phyloP scores from a whole-genome alignment of 2,888 invertebrate genomes.

The Parthenolecanium corni region DNA sequence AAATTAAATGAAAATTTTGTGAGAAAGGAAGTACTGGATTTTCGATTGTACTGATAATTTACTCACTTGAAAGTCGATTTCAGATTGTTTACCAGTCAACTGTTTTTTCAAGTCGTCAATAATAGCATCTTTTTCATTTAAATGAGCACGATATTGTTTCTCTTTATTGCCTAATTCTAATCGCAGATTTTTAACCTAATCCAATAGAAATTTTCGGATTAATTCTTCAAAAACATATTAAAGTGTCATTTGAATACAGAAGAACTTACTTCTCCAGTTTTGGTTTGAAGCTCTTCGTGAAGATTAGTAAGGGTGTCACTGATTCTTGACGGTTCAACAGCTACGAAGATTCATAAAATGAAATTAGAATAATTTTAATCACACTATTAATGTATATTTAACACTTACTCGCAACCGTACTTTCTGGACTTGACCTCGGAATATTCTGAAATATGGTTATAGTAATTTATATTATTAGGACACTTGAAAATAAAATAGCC shows the following conservation, averaged over 20 bases:
- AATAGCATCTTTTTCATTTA: constrained; percentile 3
- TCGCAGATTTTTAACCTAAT: constrained; percentile 11
- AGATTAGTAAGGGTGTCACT: neutral
- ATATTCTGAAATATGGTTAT: neutral
- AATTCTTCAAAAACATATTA: neutral
- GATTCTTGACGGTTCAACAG: neutral
- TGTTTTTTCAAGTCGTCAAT: constrained; percentile 11
- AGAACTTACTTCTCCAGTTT: constrained; percentile 19
- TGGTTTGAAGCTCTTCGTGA: neutral
- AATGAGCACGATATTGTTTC: neutral
- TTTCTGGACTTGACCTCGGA: neutral
- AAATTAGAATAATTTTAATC: neutral
- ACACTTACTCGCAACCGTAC: neutral
- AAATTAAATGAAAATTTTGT: neutral
- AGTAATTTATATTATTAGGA: neutral
- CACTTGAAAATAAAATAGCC: no score
- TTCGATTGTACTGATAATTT: neutral
- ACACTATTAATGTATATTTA: neutral
- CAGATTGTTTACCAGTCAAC: neutral
- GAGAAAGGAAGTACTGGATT: neutral
- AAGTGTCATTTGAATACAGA: neutral
- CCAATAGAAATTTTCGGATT: neutral
- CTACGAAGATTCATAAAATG: neutral
- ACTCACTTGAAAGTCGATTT: constrained; percentile 16
- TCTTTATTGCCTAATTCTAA: neutral